Evolutionary conservation across 1,140 invertebrate species (phyloP), one percentile per base, ranked within the genome.

Genomic region (Psix sp.): DNA sequence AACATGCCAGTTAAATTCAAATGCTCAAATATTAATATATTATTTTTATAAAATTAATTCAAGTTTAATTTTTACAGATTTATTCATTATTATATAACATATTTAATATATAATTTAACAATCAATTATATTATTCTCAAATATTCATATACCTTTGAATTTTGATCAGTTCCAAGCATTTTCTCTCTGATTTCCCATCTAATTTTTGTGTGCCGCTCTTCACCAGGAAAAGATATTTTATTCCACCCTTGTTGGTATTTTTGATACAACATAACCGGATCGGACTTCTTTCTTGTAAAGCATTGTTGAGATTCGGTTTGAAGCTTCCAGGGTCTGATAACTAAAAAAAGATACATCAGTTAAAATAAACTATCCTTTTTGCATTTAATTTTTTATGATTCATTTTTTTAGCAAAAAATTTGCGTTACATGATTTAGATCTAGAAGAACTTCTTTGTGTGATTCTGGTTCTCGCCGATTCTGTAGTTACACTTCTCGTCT

Each of bases 231-330:
- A 79, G 91, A 89, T 36, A 92, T 89, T 76, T 91, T 90, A n/a
- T 90, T 89, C 93, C 93, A 94, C 70, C 91, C 86, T 31, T 89
- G 86, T 77, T 92, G 89, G 78, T 94, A 94, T 62, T 93, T 90
- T 42, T 94, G 92, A 80, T 94, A 94, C 6, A 94, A 82, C 7
- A 90, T 85, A 1, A 94, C 93, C 36, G 93, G 93, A 82, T 94
- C 93, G 72, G 85, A 89, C 10, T 87, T 90, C 91, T 43, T 79
- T 78, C 21, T 74, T 51, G 7, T 38, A 49, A 33, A n/a, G n/a
- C n/a, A 74, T 40, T 76, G 77, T 35, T 81, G 80, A 9, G 42
- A 36, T 31, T 85, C 79, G n/a, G 78, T 33, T 24, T 81, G 77
- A 11, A 85, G 62, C 56, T 81, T 81, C 83, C 84, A 81, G n/a